Conservation (phyloP, 2,797 vertebrate genomes). For the Diplodus sargus region DNA sequence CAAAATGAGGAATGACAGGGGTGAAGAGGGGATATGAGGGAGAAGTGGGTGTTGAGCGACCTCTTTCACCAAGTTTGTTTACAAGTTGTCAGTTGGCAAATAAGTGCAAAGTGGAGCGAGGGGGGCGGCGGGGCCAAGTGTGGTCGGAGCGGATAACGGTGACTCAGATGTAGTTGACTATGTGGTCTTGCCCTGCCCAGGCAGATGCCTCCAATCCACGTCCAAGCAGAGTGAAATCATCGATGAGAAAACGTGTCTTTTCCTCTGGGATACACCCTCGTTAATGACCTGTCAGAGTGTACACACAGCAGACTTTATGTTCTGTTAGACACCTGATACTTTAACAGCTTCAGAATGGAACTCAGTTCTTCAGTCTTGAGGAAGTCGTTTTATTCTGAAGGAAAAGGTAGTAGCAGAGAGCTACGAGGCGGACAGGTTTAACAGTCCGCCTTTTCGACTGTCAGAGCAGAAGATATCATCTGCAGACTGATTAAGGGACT, state of each 20-base stretch:
- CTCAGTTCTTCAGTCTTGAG: background rate
- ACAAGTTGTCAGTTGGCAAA: conserved; percentile 66
- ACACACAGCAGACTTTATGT: conserved; percentile 58
- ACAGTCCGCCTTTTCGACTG: conserved; percentile 35
- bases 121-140: conserved; percentile 10
- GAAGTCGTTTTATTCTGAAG: conserved; percentile 20
- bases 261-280: conserved; percentile 51
- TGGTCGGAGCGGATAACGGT: conserved; percentile 6
- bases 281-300: conserved; percentile 64
- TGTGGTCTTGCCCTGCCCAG: conserved; percentile 16
- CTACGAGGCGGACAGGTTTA: conserved; percentile 30
- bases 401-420: conserved; percentile 19
- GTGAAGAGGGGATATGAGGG: conserved; percentile 51
- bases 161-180: conserved; percentile 20
- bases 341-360: conserved; percentile 33
- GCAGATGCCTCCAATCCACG: conserved; percentile 46
- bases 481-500: conserved; percentile 48
- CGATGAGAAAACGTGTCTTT: conserved; percentile 52
- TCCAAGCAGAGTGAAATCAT: conserved; percentile 52
- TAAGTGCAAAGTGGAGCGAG: conserved; percentile 43
- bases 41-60: conserved; percentile 66
- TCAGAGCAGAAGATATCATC: conserved; percentile 49
- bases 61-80: conserved; percentile 71
- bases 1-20: conserved; percentile 57
- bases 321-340: conserved; percentile 63